Evolutionary conservation across 2,888 invertebrate genomes (phyloP).

Genomic region (Andrena fulva): DNA sequence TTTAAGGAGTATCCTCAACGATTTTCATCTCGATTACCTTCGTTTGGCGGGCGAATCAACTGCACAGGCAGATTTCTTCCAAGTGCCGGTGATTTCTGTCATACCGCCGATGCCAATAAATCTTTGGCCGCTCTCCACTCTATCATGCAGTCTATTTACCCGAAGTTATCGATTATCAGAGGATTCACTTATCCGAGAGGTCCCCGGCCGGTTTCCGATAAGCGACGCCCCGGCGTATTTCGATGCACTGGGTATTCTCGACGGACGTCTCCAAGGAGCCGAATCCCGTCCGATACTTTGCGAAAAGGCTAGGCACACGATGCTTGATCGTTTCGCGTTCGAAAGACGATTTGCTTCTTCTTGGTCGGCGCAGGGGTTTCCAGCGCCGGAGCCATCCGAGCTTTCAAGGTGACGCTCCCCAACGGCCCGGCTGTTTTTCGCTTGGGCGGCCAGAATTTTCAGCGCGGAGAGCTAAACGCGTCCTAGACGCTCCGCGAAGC

Average conservation of each 20-base stretch:
- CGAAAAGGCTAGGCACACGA: constrained; percentile 11
- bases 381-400: constrained; percentile 6
- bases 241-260: constrained; percentile 14
- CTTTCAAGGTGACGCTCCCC: constrained; percentile 13
- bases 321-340: constrained; percentile 28
- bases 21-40: neutral
- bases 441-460: constrained; percentile 40
- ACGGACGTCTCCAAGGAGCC: constrained; percentile 1
- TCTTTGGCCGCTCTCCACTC: neutral
- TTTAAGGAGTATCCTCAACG: neutral
- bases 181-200: constrained; percentile 34
- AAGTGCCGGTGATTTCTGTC: neutral
- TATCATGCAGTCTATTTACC: constrained; percentile 41
- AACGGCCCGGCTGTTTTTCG: constrained; percentile 46
- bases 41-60: neutral
- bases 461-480: constrained; percentile 16
- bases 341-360: constrained; percentile 42
- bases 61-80: neutral
- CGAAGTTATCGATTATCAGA: constrained; percentile 42
- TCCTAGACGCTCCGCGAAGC: constrained; percentile 45
- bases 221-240: constrained; percentile 20
- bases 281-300: constrained; percentile 12
- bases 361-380: neutral
- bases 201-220: constrained; percentile 28
- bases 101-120: neutral